A percentile compares a stretch with the other conserved stretches of the same genome.
Evolutionary conservation across 2,888 invertebrate genomes (phyloP).

Genomic region (Sarcophaga carnaria): DNA sequence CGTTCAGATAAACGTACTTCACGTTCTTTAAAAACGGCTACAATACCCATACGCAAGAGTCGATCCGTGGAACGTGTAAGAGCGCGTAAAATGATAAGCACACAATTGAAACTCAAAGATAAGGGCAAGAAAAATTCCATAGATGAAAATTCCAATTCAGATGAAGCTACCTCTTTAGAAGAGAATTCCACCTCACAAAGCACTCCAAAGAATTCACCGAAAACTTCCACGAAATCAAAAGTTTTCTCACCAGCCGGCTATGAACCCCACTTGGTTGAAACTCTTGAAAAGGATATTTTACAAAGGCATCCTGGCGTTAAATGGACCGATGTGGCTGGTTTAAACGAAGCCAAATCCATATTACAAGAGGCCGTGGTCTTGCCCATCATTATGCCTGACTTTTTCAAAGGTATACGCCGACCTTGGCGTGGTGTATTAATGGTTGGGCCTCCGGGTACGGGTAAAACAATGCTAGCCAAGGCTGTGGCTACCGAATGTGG

Average conservation of each 20-base stretch:
- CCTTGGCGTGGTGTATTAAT: slow-evolving; percentile 86
- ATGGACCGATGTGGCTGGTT: slow-evolving; percentile 90
- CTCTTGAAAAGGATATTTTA: slow-evolving; percentile 91
- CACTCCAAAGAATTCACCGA: slow-evolving; percentile 81
- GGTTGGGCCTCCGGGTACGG: slow-evolving; percentile 86
- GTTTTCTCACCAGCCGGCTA: slow-evolving; percentile 85
- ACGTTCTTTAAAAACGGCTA: slow-evolving; percentile 76
- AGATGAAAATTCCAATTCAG: slow-evolving; percentile 82
- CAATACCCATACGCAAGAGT: slow-evolving; percentile 78
- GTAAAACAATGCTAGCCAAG: slow-evolving; percentile 91
- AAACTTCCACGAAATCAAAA: slow-evolving; percentile 77
- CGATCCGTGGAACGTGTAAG: slow-evolving; percentile 81
- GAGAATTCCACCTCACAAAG: slow-evolving; percentile 80
- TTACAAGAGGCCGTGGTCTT: slow-evolving; percentile 93
- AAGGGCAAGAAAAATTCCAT: slow-evolving; percentile 81
- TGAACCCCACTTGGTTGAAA: slow-evolving; percentile 90
- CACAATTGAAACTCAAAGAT: slow-evolving; percentile 81
- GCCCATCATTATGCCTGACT: slow-evolving; percentile 93
- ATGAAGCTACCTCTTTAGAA: slow-evolving; percentile 81
- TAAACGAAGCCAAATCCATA: slow-evolving; percentile 89
- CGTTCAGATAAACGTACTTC: slow-evolving; percentile 74
- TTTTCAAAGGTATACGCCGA: slow-evolving; percentile 92
- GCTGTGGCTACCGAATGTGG: slow-evolving; percentile 95
- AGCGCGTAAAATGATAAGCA: slow-evolving; percentile 79
- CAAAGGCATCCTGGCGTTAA: slow-evolving; percentile 91